A percentile compares a stretch with the other conserved stretches of the same genome.
phyloP scores from a whole-genome alignment of 1,140 invertebrate species.

The Trachymyrmex septentrionalis region DNA sequence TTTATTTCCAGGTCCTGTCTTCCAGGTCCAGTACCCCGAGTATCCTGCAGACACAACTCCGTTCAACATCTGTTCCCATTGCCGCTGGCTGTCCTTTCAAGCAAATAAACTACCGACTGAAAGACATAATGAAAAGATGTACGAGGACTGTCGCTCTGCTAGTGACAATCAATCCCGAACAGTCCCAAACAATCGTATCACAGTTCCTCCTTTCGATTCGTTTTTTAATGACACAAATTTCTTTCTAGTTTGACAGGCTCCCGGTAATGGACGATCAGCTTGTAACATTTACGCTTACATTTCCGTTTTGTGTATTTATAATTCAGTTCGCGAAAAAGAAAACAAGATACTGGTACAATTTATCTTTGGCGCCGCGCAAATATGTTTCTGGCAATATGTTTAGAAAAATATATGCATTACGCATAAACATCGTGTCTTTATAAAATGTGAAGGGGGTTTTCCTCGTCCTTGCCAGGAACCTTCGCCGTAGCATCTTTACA shows the following conservation, averaged over 20 bases:
- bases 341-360: neutral
- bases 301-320: slow-evolving; percentile 14
- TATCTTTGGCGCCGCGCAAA: neutral
- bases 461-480: slow-evolving; percentile 48
- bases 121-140: slow-evolving; percentile 55
- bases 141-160: slow-evolving; percentile 62
- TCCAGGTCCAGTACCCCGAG: slow-evolving; percentile 85
- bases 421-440: neutral
- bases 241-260: slow-evolving; percentile 53
- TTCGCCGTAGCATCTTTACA: slow-evolving; percentile 56
- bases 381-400: neutral
- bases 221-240: slow-evolving; percentile 63
- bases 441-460: slow-evolving; percentile 29
- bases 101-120: slow-evolving; percentile 66
- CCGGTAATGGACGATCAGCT: slow-evolving; percentile 57
- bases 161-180: slow-evolving; percentile 59
- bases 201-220: slow-evolving; percentile 62
- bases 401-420: neutral
- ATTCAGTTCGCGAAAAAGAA: neutral
- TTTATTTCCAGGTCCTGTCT: slow-evolving; percentile 86
- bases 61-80: slow-evolving; percentile 84
- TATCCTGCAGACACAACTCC: slow-evolving; percentile 86
- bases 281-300: slow-evolving; percentile 42
- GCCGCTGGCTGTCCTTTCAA: slow-evolving; percentile 85
- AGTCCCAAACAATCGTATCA: slow-evolving; percentile 65